Base-by-base conservation (phyloP, 2,113 vertebrate genomes). In the Neomonachus schauinslandi region DNA sequence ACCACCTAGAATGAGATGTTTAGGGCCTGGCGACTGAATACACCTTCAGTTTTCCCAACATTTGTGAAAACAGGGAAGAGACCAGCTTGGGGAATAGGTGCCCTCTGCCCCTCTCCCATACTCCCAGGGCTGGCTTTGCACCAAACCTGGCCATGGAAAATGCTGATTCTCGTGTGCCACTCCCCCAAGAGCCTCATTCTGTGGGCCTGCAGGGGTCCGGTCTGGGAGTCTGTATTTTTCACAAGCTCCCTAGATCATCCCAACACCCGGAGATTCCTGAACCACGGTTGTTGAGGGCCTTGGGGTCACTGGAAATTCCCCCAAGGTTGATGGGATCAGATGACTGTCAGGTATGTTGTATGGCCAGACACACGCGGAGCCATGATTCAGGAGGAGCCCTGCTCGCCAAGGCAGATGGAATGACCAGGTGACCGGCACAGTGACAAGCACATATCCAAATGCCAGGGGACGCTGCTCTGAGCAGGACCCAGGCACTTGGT, bases 271-370 rank as follows among this genome's bases (percentile, higher is more conserved):
- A 24, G 39, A 12, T 46, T 28, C 22, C 16, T 5, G 65, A 86
- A 9, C 13, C 36, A 21, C 19, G 0, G 2, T 1, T 1, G 11
- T 1, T 0, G 7, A 55, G 84, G 36, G 39, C n/a, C 71, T 39
- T 0, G 36, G 7, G 9, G 28, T 63, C 61, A n/a, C n/a, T 14
- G 57, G 51, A 53, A 4, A 51, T 6, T 4, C 9, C 12, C 36
- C 8, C 2, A 0, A 22, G 10, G 22, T 6, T 3, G 13, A 51
- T 0, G 14, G 85, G 26, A 24, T 33, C 51, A 3, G 84, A 16
- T 2, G 69, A 59, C 42, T 72, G 74, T 14, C 61, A 24, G 46
- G 18, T 31, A 14, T 39, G 39, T 21, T 18, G 4, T 24, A 13
- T 2, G 39, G 28, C 9, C 7, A 18, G 53, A 14, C 0, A 1